phyloP scores from a whole-genome alignment of 1,140 invertebrate species.

The Akabosia matsudoensis region DNA sequence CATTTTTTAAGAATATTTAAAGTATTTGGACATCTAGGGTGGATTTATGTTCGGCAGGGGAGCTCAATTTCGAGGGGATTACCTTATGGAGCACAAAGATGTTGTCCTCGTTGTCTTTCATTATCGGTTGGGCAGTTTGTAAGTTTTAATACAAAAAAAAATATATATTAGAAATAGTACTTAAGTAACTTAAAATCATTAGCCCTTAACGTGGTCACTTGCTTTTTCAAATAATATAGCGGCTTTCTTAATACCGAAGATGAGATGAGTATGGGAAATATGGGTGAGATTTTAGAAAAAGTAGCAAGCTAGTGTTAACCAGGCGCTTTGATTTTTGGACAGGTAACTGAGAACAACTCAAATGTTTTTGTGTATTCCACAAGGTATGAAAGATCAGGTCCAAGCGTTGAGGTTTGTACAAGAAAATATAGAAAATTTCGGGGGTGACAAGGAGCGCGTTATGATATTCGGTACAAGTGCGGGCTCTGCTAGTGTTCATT shows the following conservation, averaged over 20 bases:
- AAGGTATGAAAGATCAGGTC: conserved; percentile 53
- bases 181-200: conserved; percentile 15
- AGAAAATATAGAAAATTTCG: conserved; percentile 32
- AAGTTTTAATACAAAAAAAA: neutral
- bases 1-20: neutral
- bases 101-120: conserved; percentile 33
- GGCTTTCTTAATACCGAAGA: conserved; percentile 50
- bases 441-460: conserved; percentile 46
- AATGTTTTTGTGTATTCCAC: neutral
- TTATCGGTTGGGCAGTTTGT: conserved; percentile 32
- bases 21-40: too few species aligned
- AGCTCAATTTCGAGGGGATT: conserved; percentile 27
- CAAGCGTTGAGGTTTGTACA: conserved; percentile 30
- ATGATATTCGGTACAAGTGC: conserved; percentile 61
- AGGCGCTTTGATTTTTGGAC: too few species aligned
- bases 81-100: conserved; percentile 31
- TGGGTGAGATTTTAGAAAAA: conserved; percentile 28
- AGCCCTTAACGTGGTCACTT: neutral
- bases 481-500: conserved; percentile 57
- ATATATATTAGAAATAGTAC: neutral
- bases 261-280: conserved; percentile 49
- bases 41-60: conserved; percentile 39
- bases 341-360: too few species aligned
- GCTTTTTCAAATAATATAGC: neutral
- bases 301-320: too few species aligned